Base-by-base conservation (phyloP, 2,797 vertebrate species). In the Antrozous pallidus region DNA sequence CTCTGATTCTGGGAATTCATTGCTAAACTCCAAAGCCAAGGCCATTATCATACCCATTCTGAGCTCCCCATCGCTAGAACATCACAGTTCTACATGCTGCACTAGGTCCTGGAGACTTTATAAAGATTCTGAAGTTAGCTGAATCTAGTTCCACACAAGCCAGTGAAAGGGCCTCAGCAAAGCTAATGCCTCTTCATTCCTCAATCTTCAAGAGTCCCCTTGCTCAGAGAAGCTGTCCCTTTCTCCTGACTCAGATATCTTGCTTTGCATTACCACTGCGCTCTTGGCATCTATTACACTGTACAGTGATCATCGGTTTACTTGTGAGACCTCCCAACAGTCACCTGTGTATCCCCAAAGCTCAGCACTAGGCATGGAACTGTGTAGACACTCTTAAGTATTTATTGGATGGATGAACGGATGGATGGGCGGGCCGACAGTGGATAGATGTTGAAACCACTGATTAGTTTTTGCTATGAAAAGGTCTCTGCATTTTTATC, bases 381-480 rank as follows among this genome's bases (percentile, higher is more conserved):
- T 22, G 20, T 38, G 10, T 56, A 74, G 31, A 33, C 18, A 77
- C 33, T 33, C 47, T 45, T 69, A 88, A 94, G 49, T 70, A 31
- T 71, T 61, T 61, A 58, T 28, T 58, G 56, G 56, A 58, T 28
- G 26, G 11, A 28, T 54, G 47, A 26, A 13, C 47, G 36, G 47
- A 28, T 58, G 14, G 38, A 56, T 86, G 31, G 58, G 33, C 77
- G 8, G 12, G 38, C 38, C 67, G 26, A 28, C 56, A 31, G 47
- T 31, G 58, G 26, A 51, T n/a, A 22, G 42, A 89, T 80, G 33
- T 75, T 82, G 13, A 9, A 75, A 18, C 26, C 61, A 63, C 69
- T 90, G 83, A 93, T 87, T 82, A 67, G 22, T 40, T 91, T 88
- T 88, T 90, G 14, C 54, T 81, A 67, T 75, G n/a, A 7, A 93